Conservation (phyloP, 2,888 invertebrate species). For the Caenorhabditis japonica region DNA sequence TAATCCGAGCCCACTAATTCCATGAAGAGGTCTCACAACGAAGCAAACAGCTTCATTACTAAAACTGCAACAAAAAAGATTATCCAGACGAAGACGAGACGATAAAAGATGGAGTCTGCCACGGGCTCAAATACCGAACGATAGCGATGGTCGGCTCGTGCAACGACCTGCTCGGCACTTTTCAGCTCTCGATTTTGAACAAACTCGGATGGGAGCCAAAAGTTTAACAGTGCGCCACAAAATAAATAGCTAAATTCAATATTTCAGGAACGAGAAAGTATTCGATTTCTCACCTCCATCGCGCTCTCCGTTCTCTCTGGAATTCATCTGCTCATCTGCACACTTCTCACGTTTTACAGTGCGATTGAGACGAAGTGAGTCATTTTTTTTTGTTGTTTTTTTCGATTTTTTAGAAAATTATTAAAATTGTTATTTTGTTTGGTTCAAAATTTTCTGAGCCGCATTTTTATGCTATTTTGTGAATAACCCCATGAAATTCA, state of each 20-base stretch:
- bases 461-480: too few species aligned
- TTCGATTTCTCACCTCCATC: slow-evolving; percentile 56
- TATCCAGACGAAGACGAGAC: slow-evolving; percentile 53
- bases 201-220: slow-evolving; percentile 61
- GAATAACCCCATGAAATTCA: too few species aligned
- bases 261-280: slow-evolving; percentile 25
- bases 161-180: slow-evolving; percentile 52
- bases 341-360: slow-evolving; percentile 61
- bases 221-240: slow-evolving; percentile 3
- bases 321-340: slow-evolving; percentile 57
- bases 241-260: neutral
- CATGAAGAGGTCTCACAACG: too few species aligned
- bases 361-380: slow-evolving; percentile 65
- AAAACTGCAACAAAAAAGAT: too few species aligned
- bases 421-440: neutral
- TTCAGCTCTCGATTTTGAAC: slow-evolving; percentile 57
- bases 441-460: neutral
- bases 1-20: too few species aligned
- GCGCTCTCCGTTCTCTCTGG: slow-evolving; percentile 56
- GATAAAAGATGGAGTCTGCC: slow-evolving; percentile 62
- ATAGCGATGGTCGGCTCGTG: slow-evolving; percentile 55
- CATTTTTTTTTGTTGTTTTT: too few species aligned
- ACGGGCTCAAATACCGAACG: slow-evolving; percentile 63
- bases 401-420: neutral
- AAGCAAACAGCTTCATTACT: too few species aligned